A percentile compares a stretch with the other conserved stretches of the same genome.
These are phyloP conservation scores for Lithophane socia DNA, from an alignment of 2,888 invertebrate genomes.

Conservation along the genomic window DNA sequence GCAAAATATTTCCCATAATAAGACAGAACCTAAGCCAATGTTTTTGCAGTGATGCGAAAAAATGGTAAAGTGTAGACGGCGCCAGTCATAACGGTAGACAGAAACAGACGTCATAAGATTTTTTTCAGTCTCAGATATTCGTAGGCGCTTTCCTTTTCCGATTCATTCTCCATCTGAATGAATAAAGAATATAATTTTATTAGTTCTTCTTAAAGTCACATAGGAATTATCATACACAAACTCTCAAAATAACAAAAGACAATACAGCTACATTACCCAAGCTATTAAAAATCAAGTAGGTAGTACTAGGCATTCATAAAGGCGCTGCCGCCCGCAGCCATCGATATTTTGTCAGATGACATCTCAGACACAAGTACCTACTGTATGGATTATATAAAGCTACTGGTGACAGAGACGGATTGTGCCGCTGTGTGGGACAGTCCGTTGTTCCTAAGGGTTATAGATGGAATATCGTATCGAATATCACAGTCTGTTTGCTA, in stretches of 20 bases:
- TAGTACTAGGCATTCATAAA: constrained; percentile 33
- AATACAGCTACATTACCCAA: not conserved
- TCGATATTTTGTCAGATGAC: constrained; percentile 58
- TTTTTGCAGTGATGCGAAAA: not conserved
- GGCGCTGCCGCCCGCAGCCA: constrained; percentile 36
- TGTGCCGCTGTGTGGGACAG: constrained; percentile 43
- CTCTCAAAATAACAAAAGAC: not conserved
- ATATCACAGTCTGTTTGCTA: constrained; percentile 28
- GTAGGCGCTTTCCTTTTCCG: not conserved
- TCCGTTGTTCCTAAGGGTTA: constrained; percentile 47
- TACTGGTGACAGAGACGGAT: constrained; percentile 49
- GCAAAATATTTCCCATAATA: no score
- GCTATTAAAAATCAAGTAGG: constrained; percentile 23
- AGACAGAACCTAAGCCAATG: not conserved
- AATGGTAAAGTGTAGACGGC: not conserved
- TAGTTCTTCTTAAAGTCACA: not conserved
- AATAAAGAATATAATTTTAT: not conserved
- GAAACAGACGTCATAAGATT: not conserved
- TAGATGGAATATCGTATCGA: constrained; percentile 48
- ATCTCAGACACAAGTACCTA: constrained; percentile 35
- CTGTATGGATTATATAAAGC: constrained; percentile 30
- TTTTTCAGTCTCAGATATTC: not conserved
- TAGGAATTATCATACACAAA: not conserved
- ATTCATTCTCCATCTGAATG: not conserved
- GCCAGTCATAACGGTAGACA: not conserved